These are phyloP conservation scores for Lamproptera curius DNA, from an alignment of 2,888 invertebrate genomes.

Conservation along the genomic window DNA sequence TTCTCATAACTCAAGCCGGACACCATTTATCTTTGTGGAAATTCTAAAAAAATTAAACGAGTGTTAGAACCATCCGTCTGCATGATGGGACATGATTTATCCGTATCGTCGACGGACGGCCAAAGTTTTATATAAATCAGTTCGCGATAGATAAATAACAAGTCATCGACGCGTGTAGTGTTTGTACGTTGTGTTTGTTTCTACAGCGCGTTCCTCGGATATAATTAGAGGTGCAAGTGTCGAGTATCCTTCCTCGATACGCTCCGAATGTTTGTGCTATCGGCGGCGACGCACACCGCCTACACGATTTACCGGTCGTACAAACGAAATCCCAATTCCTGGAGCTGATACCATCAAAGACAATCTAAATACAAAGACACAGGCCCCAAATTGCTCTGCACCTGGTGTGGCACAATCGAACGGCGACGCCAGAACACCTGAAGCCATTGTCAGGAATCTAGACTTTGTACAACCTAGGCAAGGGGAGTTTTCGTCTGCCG, in stretches of 20 bases:
- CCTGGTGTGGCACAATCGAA: slow-evolving; percentile 5
- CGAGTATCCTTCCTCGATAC: slow-evolving; percentile 71
- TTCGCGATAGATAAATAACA: slow-evolving; percentile 19
- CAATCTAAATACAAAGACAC: slow-evolving; percentile 25
- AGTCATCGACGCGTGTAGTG: slow-evolving; percentile 16
- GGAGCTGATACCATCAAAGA: slow-evolving; percentile 27
- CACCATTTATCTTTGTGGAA: too few relatives aligned
- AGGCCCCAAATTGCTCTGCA: slow-evolving; percentile 29
- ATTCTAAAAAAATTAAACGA: too few relatives aligned
- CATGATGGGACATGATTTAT: slow-evolving; percentile 16
- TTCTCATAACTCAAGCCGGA: too few relatives aligned
- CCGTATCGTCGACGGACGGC: slow-evolving; percentile 6
- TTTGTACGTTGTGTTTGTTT: slow-evolving; percentile 54
- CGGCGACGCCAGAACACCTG: slow-evolving; percentile 31
- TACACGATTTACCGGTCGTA: slow-evolving; percentile 51
- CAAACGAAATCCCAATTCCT: slow-evolving; percentile 38
- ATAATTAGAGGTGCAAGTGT: slow-evolving; percentile 73
- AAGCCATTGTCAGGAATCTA: slow-evolving; percentile 65
- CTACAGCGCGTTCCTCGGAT: slow-evolving; percentile 55
- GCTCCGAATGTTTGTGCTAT: slow-evolving; percentile 62
- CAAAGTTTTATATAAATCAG: slow-evolving; percentile 17
- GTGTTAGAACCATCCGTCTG: too few relatives aligned
- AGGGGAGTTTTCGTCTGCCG: slow-evolving; percentile 67
- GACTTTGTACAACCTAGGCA: slow-evolving; percentile 66
- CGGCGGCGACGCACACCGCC: slow-evolving; percentile 72